These are phyloP conservation scores for Spizaetus ornatus DNA, from an alignment of 2,113 vertebrate species.

Conservation along the genomic window DNA sequence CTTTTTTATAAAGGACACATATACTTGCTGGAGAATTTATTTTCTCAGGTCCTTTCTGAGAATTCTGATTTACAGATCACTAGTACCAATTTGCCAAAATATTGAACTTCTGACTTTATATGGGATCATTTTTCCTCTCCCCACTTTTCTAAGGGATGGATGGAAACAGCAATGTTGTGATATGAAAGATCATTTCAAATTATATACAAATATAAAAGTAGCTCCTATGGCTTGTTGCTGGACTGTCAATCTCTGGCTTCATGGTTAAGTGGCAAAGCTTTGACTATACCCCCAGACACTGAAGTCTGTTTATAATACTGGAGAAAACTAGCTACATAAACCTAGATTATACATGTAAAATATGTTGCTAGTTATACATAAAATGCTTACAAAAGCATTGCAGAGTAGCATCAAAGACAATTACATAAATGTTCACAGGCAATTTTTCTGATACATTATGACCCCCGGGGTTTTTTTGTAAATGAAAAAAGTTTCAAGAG, in stretches of 20 bases:
- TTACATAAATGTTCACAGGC: neutral
- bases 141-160: neutral
- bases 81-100: neutral
- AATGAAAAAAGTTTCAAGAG: slow-evolving; percentile 29
- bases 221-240: neutral
- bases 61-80: neutral
- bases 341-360: neutral
- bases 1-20: neutral
- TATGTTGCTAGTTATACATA: neutral
- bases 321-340: neutral
- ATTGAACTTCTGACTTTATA: neutral
- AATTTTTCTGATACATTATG: neutral
- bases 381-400: slow-evolving; percentile 3
- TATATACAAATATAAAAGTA: neutral
- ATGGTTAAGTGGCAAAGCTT: neutral
- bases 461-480: slow-evolving; percentile 23
- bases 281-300: neutral
- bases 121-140: neutral
- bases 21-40: neutral
- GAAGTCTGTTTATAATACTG: neutral
- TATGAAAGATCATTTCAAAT: neutral
- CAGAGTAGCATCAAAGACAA: neutral
- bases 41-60: neutral
- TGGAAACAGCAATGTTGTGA: neutral
- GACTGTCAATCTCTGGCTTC: neutral